Base-by-base conservation (phyloP, 2,888 invertebrate genomes). In the Phymatocera aterrima region DNA sequence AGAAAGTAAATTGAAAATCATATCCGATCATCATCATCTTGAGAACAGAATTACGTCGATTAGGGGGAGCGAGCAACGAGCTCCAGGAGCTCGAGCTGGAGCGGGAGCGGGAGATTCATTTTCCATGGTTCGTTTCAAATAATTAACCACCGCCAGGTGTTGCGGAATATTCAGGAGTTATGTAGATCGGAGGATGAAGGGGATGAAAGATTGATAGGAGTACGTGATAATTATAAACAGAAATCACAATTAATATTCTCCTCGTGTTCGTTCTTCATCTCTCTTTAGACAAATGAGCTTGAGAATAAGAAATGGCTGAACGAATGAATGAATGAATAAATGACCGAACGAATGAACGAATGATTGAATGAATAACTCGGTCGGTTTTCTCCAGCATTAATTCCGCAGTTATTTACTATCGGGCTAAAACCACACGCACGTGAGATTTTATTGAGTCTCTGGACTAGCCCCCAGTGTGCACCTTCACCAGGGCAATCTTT, bases 1-100 rank as follows among this genome's bases (percentile, higher is more conserved):
- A 68, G n/a, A 43, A 68, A 31, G 72, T 51, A 72, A 72, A 72
- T 72, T 72, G 72, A 72, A 72, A 72, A 72, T 51, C 72, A 72
- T 72, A 72, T 72, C 72, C 48, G 48, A 72, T 72, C 72, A 72
- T 51, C 48, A 51, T 43, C 51, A 24, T 43, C 68, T 34, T 43
- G 31, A 43, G 72, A 34, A n/a, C 72, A 34, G 72, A 72, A 72
- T 72, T 51, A 51, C 48, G 31, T 48, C 72, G 72, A 72, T 72
- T 72, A 72, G 31, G 34, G 48, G 28, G 51, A n/a, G 51, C 68
- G 8, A n/a, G 43, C 12, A 43, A 43, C 12, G 43, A 43, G 43
- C n/a, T n/a, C n/a, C n/a, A n/a, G n/a, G n/a, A n/a, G n/a, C n/a
- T n/a, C n/a, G n/a, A n/a, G n/a, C n/a, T n/a, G n/a, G n/a, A 18